Percentiles rank a stretch among this genome's conserved stretches.
These are phyloP conservation scores for Rotaria macrura DNA, from an alignment of 2,888 invertebrate genomes.

Conservation along the genomic window DNA sequence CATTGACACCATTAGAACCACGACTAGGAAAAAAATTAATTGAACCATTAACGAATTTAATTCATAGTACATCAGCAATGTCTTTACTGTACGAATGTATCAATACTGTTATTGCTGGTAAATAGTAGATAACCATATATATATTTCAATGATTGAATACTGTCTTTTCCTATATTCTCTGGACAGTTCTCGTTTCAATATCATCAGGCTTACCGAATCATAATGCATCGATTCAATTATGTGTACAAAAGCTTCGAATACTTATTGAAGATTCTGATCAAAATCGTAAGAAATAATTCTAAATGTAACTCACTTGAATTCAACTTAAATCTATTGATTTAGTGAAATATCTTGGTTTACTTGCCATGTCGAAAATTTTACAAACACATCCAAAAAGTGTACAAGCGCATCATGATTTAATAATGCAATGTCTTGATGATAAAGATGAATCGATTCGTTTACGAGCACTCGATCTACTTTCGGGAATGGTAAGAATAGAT, in stretches of 20 bases:
- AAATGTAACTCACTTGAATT: too few species aligned
- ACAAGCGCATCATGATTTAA: slow-evolving; percentile 93
- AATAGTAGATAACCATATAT: not conserved
- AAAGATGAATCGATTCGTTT: slow-evolving; percentile 83
- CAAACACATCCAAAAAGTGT: slow-evolving; percentile 98
- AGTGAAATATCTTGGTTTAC: slow-evolving; percentile 81
- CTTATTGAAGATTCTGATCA: slow-evolving; percentile 98
- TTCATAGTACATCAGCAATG: not conserved
- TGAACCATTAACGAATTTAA: slow-evolving; percentile 87
- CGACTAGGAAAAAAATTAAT: slow-evolving; percentile 99
- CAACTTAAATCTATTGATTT: slow-evolving; percentile 54
- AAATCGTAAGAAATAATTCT: slow-evolving; percentile 59
- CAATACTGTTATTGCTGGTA: slow-evolving; percentile 85
- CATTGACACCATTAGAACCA: slow-evolving; percentile 99
- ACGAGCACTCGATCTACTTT: slow-evolving; percentile 67
- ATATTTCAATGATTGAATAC: not conserved
- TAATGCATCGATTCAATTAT: slow-evolving; percentile 71
- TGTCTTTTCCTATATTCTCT: slow-evolving; percentile 40
- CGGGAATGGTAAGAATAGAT: slow-evolving; percentile 83
- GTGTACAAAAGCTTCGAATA: slow-evolving; percentile 94
- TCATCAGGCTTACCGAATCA: slow-evolving; percentile 98
- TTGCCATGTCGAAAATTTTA: slow-evolving; percentile 96
- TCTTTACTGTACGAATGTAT: slow-evolving; percentile 40
- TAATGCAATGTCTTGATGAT: slow-evolving; percentile 92
- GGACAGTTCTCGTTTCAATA: slow-evolving; percentile 84